These are phyloP conservation scores for Andrena bucephala DNA, from an alignment of 2,888 invertebrate genomes.

Conservation along the genomic window DNA sequence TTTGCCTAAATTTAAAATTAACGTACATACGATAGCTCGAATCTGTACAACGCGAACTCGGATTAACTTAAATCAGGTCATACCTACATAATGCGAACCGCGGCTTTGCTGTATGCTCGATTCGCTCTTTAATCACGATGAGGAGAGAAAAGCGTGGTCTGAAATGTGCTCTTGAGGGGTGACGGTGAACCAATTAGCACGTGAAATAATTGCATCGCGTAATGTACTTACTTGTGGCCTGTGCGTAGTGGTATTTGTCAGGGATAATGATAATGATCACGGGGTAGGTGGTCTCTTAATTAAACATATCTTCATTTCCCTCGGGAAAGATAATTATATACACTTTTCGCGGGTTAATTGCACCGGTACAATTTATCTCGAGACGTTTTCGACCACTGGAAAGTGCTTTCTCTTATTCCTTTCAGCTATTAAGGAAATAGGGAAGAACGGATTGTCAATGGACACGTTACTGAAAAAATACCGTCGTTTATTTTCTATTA, in stretches of 20 bases:
- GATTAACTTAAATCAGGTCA: conserved; percentile 3
- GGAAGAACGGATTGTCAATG: too few relatives aligned
- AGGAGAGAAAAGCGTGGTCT: conserved; percentile 18
- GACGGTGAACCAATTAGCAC: conserved; percentile 35
- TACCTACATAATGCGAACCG: conserved; percentile 4
- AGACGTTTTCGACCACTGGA: neutral
- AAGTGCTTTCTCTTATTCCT: neutral
- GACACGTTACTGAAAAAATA: conserved; percentile 69
- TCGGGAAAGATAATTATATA: too few relatives aligned
- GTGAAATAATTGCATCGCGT: conserved; percentile 38
- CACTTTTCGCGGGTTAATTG: too few relatives aligned
- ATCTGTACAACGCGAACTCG: neutral
- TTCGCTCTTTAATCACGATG: conserved; percentile 31
- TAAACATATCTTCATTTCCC: conserved; percentile 11
- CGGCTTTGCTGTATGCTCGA: neutral
- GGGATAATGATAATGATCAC: conserved; percentile 21
- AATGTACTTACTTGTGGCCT: neutral
- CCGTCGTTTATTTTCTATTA: conserved; percentile 71
- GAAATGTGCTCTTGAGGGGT: conserved; percentile 21
- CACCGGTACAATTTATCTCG: too few relatives aligned
- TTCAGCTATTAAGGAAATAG: neutral
- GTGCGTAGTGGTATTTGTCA: neutral
- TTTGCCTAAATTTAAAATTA: neutral
- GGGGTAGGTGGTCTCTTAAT: conserved; percentile 18
- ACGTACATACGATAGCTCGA: neutral